Evolutionary conservation across 2,888 invertebrate species (phyloP).

Genomic region (Alloplasta piceator): DNA sequence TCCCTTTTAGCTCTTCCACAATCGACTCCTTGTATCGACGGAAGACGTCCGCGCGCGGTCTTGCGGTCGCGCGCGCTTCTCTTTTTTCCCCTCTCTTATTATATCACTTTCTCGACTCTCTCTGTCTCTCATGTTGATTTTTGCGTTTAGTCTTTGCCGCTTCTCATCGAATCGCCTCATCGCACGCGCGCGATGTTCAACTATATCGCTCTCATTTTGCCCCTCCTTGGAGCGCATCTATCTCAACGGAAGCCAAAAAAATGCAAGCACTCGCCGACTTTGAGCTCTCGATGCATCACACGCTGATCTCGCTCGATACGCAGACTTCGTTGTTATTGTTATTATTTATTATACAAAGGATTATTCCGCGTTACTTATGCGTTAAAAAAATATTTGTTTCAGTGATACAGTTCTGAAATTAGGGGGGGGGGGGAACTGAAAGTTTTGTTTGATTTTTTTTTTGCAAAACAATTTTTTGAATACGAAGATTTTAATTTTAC

Average conservation of each 20-base stretch:
- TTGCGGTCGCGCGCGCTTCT: constrained; percentile 64
- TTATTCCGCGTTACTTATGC: too few relatives aligned
- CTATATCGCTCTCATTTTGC: constrained; percentile 13
- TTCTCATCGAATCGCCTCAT: constrained; percentile 78
- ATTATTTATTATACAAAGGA: too few relatives aligned
- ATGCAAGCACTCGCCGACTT: constrained; percentile 56
- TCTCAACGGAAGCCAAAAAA: constrained; percentile 60
- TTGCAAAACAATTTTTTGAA: too few relatives aligned
- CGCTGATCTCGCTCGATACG: too few relatives aligned
- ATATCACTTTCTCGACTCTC: constrained; percentile 34
- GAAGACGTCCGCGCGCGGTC: constrained; percentile 65
- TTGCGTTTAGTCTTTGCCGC: constrained; percentile 80
- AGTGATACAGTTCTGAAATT: too few relatives aligned
- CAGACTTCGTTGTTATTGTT: too few relatives aligned
- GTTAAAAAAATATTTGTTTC: too few relatives aligned
- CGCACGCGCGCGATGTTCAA: constrained; percentile 72
- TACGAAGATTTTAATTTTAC: too few relatives aligned
- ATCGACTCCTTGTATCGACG: constrained; percentile 83
- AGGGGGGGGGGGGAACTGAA: too few relatives aligned
- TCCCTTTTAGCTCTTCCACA: constrained; percentile 78
- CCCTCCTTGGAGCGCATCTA: constrained; percentile 59
- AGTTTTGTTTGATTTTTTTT: too few relatives aligned
- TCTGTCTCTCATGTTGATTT: constrained; percentile 68
- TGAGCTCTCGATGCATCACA: constrained; percentile 24
- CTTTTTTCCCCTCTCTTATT: constrained; percentile 62